Base-by-base conservation (phyloP, 2,113 vertebrate genomes). In the Anolis carolinensis region DNA sequence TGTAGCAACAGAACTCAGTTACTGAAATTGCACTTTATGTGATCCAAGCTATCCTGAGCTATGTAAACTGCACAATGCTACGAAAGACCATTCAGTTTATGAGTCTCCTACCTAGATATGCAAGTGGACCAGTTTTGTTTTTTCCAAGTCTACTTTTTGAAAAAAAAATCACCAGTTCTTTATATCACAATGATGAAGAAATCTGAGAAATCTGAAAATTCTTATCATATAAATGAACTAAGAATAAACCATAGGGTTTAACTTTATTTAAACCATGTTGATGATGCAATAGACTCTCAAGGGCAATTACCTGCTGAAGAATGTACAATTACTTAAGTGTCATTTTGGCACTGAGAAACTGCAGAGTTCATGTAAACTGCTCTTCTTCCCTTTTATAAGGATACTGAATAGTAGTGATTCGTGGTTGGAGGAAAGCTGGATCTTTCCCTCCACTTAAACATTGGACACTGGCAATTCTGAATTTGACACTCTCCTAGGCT, bases 11-110 rank as follows among this genome's bases (percentile, higher is more conserved):
- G 39, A 44, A 44, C 39, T 44, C 39, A 44, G 20, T 5, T 71
- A 86, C 88, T 90, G 81, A 83, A 0, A 71, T 84, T 87, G 81
- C 30, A 89, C 82, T 89, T 89, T 89, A 23, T 89, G 85, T 73
- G 87, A 77, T 84, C 81, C 85, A 90, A 36, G 80, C 52, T 70
- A 86, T 5, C 82, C 87, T 65, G 1, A 78, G 62, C 73, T 68
- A 39, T 68, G 32, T 85, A 82, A 44, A 92, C 93, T 48, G 23
- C 39, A 36, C 78, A 65, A 65, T 44, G 23, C 7, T 65, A 39
- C 65, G 14, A 20, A 44, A 65, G 36, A 30, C 25, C 65, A 67
- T 36, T 44, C 21, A 74, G 1, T n/a, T n/a, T n/a, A n/a, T n/a
- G 6, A 65, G 63, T 23, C 23, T 25, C 27, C 63, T 65, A 23